phyloP scores from a whole-genome alignment of 2,113 vertebrate genomes.

The Gallinago paraguaiae region DNA sequence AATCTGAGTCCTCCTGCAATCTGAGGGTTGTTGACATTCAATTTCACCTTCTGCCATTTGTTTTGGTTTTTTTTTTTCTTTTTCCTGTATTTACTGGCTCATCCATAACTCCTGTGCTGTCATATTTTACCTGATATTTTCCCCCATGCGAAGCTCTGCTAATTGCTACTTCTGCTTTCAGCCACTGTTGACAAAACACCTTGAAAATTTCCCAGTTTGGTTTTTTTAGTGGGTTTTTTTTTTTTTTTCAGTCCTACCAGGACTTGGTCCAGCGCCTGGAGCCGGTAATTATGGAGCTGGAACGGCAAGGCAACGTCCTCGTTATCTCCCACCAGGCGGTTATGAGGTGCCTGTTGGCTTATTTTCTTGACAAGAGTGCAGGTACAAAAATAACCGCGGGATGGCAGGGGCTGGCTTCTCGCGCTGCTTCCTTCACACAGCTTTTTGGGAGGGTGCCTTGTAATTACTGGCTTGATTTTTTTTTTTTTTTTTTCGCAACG shows the following conservation, averaged over 20 bases:
- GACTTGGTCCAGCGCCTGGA: conserved; percentile 95
- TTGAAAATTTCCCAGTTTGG: not conserved
- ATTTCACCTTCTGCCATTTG: not conserved
- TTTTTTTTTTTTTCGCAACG: not conserved
- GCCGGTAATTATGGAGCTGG: conserved; percentile 97
- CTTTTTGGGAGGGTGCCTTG: not conserved
- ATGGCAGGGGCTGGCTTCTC: not conserved
- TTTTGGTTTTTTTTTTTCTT: not conserved
- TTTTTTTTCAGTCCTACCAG: conserved; percentile 88
- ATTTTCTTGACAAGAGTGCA: conserved; percentile 96
- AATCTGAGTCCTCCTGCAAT: not conserved
- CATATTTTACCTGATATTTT: not conserved
- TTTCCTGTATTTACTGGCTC: not conserved
- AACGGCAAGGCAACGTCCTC: conserved; percentile 91
- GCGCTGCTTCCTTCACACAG: not conserved
- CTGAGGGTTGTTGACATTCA: not conserved
- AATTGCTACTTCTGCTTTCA: not conserved
- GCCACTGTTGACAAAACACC: not conserved
- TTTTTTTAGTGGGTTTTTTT: too few relatives aligned
- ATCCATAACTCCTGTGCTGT: not conserved
- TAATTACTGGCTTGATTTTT: not conserved
- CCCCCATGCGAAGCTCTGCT: not conserved
- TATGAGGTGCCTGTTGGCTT: conserved; percentile 95
- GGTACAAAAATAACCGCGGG: conserved; percentile 70
- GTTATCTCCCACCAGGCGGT: conserved; percentile 97